Evolutionary conservation across 2,113 vertebrate genomes (phyloP).

Genomic region (Neolamprologus toae): DNA sequence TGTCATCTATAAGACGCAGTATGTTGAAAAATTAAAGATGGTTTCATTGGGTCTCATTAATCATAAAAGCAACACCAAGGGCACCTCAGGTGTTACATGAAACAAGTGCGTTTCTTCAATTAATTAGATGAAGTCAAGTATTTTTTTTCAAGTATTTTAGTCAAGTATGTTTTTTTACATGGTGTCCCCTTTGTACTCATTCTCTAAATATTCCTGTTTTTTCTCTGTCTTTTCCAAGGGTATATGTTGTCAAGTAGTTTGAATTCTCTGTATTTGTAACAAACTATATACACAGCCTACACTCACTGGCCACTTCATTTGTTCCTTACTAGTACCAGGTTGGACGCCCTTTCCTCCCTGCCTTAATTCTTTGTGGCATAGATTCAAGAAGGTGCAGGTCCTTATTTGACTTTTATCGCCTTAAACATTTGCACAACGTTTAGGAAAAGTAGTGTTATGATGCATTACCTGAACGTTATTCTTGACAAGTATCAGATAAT

Average conservation of each 20-base stretch:
- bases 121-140: background rate
- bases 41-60: background rate
- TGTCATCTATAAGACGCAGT: background rate
- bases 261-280: background rate
- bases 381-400: background rate
- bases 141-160: background rate
- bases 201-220: background rate
- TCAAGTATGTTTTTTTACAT: background rate
- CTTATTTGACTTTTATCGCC: background rate
- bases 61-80: background rate
- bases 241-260: background rate
- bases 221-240: background rate
- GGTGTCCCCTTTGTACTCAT: background rate
- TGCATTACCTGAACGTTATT: background rate
- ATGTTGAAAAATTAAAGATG: background rate
- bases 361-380: background rate
- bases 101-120: background rate
- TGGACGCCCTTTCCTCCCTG: background rate
- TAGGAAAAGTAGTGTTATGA: background rate
- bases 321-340: background rate
- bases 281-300: background rate
- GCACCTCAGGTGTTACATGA: background rate
- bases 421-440: background rate
- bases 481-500: slow-evolving; percentile 7
- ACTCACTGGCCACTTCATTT: background rate